Conservation (phyloP, 1,140 invertebrate genomes). For the Tetranychus urticae region DNA sequence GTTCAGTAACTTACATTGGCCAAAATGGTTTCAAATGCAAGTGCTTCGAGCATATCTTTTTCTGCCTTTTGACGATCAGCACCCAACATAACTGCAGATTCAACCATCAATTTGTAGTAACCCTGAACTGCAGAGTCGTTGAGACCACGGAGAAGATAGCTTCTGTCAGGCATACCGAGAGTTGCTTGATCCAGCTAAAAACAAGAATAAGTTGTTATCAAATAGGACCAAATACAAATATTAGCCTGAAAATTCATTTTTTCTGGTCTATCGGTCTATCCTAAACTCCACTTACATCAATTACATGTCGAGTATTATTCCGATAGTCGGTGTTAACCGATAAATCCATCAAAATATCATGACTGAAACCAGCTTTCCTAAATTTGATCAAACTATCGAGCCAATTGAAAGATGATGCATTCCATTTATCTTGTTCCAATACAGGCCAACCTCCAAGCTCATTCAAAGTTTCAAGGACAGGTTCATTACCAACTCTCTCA, state of each 20-base stretch:
- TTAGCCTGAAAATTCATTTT: slow-evolving; percentile 6
- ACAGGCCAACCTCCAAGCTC: slow-evolving; percentile 75
- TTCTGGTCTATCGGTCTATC: not conserved
- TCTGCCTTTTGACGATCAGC: slow-evolving; percentile 45
- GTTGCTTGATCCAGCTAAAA: slow-evolving; percentile 69
- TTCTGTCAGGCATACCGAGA: slow-evolving; percentile 52
- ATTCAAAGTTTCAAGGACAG: slow-evolving; percentile 39
- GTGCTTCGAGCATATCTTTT: slow-evolving; percentile 47
- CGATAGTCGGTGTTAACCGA: slow-evolving; percentile 67
- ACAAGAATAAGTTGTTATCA: not conserved
- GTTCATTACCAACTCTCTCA: slow-evolving; percentile 19
- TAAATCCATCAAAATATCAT: slow-evolving; percentile 78
- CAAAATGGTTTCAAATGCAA: slow-evolving; percentile 72
- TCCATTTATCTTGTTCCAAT: slow-evolving; percentile 39
- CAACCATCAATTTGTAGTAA: slow-evolving; percentile 29
- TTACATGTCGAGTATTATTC: slow-evolving; percentile 49
- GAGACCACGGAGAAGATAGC: slow-evolving; percentile 50
- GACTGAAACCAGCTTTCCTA: slow-evolving; percentile 48
- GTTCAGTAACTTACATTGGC: slow-evolving; percentile 50
- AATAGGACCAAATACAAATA: not conserved
- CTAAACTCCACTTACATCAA: slow-evolving; percentile 32
- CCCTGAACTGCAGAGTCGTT: slow-evolving; percentile 22
- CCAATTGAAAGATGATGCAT: slow-evolving; percentile 45
- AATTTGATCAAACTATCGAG: slow-evolving; percentile 55
- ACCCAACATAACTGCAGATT: slow-evolving; percentile 64